phyloP scores from a whole-genome alignment of 2,797 vertebrate genomes.

The Notolepis coatsorum region DNA sequence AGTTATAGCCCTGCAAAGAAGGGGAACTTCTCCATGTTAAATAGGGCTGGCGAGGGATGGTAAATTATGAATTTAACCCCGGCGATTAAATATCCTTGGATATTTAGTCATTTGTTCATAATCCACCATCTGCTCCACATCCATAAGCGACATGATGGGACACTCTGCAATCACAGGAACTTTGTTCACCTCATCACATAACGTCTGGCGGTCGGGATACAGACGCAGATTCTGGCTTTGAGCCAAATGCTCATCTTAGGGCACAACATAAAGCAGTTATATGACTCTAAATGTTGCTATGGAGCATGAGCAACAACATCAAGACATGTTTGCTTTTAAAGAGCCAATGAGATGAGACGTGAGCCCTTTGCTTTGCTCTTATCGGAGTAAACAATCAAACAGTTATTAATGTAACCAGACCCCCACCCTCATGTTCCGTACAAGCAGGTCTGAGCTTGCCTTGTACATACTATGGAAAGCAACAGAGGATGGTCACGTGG shows the following conservation, averaged over 20 bases:
- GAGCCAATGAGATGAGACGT: conserved; percentile 4
- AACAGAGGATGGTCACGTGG: neutral
- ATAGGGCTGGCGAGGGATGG: too few relatives aligned
- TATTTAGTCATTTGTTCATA: conserved; percentile 20
- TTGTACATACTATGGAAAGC: neutral
- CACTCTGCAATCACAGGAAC: neutral
- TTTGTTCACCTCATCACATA: conserved; percentile 10
- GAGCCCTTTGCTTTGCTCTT: neutral
- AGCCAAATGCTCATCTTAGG: neutral
- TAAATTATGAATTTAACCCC: too few relatives aligned
- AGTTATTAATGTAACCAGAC: neutral
- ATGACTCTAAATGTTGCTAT: conserved; percentile 3
- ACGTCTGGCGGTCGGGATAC: neutral
- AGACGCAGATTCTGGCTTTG: neutral
- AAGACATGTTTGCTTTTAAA: neutral
- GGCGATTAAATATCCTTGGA: conserved; percentile 10
- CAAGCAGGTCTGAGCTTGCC: neutral
- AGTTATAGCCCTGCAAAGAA: too few relatives aligned
- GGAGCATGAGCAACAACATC: neutral
- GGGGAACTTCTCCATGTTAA: too few relatives aligned
- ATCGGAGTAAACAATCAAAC: neutral
- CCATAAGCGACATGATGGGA: neutral
- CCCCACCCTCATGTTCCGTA: neutral
- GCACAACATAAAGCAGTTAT: neutral
- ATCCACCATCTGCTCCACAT: neutral